Evolutionary conservation across 1,140 invertebrate species (phyloP).

Genomic region (Grapholita molesta): DNA sequence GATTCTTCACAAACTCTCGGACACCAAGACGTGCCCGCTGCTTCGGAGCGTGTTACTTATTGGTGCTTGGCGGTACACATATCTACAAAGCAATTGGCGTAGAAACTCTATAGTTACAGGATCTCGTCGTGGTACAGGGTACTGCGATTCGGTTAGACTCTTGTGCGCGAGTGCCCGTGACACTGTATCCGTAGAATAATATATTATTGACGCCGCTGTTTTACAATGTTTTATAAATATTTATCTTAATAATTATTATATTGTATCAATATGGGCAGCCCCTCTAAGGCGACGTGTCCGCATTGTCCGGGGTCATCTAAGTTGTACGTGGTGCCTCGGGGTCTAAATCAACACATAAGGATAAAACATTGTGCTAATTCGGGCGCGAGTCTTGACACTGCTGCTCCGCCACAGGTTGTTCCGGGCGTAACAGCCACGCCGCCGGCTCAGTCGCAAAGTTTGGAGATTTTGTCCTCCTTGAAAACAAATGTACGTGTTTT

Average conservation of each 20-base stretch:
- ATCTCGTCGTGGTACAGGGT: conserved; percentile 85
- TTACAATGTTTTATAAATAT: too few relatives aligned
- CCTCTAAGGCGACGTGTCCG: background rate
- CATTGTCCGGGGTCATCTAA: background rate
- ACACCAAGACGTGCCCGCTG: too few relatives aligned
- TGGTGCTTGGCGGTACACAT: too few relatives aligned
- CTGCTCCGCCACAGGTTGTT: background rate
- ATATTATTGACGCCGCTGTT: too few relatives aligned
- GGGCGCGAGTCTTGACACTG: background rate
- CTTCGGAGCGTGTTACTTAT: too few relatives aligned
- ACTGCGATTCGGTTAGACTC: conserved; percentile 87
- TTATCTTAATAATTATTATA: too few relatives aligned
- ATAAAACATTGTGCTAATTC: background rate
- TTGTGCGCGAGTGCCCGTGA: conserved; percentile 78
- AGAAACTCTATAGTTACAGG: too few relatives aligned
- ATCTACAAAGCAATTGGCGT: too few relatives aligned
- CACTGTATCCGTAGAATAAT: conserved; percentile 47
- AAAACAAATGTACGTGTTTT: background rate
- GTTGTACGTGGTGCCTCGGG: too few relatives aligned
- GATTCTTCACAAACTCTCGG: too few relatives aligned
- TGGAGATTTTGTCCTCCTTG: background rate
- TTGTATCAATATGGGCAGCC: background rate
- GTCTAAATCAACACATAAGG: background rate
- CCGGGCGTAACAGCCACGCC: background rate
- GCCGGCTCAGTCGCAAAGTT: background rate